phyloP scores from a whole-genome alignment of 2,797 vertebrate species.

The Hozukius guyotensis region DNA sequence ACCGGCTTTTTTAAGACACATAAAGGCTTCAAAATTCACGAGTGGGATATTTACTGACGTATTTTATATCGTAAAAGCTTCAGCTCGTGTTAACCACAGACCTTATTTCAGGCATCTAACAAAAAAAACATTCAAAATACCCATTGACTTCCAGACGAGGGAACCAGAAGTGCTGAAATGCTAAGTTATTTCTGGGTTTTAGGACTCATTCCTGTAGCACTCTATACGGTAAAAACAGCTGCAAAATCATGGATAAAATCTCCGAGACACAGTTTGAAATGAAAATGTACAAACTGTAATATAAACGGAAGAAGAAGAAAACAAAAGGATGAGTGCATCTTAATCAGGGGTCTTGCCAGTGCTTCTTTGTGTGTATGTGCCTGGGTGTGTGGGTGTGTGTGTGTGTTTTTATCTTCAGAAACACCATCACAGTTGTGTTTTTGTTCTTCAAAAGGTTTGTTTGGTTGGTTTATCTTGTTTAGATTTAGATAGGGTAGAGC shows the following conservation, averaged over 20 bases:
- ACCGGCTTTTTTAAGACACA: too few species aligned
- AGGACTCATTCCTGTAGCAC: too few species aligned
- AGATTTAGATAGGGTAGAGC: neutral
- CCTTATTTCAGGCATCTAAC: too few species aligned
- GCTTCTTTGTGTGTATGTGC: neutral
- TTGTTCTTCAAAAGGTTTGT: neutral
- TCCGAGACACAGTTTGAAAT: neutral
- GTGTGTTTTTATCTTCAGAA: neutral
- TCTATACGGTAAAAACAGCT: neutral
- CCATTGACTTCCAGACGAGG: too few species aligned
- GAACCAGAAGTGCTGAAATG: too few species aligned
- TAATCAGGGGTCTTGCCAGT: neutral
- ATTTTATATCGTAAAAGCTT: too few species aligned
- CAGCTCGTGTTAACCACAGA: too few species aligned
- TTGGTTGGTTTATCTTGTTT: neutral
- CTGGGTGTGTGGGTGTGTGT: neutral
- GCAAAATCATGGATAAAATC: too few species aligned
- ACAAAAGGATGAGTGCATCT: neutral
- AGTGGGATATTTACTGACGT: too few species aligned
- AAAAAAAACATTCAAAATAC: too few species aligned
- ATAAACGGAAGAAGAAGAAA: neutral
- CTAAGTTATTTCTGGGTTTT: too few species aligned
- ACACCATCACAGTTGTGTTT: neutral
- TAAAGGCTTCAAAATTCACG: too few species aligned
- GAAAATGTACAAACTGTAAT: neutral